Percentiles rank a stretch among this genome's conserved stretches.
These are phyloP conservation scores for Ophioninae sp. DNA, from an alignment of 2,888 invertebrate species.

Conservation along the genomic window DNA sequence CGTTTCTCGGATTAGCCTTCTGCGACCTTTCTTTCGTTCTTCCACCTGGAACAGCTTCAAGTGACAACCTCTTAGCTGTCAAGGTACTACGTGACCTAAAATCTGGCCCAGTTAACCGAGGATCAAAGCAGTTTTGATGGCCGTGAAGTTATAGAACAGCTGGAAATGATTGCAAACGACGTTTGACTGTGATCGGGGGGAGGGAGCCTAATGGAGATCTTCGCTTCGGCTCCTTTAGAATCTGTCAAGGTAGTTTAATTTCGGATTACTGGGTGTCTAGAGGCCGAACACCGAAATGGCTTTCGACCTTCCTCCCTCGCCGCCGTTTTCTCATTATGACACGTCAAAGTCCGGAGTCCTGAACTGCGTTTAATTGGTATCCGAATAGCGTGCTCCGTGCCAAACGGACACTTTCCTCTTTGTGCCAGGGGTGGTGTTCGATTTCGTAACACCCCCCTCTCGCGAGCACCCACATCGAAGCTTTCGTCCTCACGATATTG, in stretches of 20 bases:
- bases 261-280: background rate
- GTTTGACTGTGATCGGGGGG: background rate
- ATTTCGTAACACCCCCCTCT: background rate
- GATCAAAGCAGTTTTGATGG: background rate
- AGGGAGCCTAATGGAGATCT: background rate
- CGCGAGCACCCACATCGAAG: background rate
- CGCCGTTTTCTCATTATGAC: slow-evolving; percentile 27
- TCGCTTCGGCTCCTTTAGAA: background rate
- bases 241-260: slow-evolving; percentile 23
- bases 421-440: background rate
- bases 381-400: background rate
- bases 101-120: background rate
- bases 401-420: background rate
- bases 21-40: too few species aligned
- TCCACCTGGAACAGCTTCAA: background rate
- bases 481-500: slow-evolving; percentile 14
- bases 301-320: background rate
- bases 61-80: background rate
- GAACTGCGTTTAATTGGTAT: slow-evolving; percentile 32
- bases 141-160: background rate
- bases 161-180: background rate
- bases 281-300: background rate
- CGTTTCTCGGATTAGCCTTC: too few species aligned
- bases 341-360: slow-evolving; percentile 20
- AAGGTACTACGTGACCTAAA: background rate